Evolutionary conservation across 2,113 vertebrate species (phyloP), one percentile per base, ranked within the genome.

Genomic region (Plotosus lineatus): DNA sequence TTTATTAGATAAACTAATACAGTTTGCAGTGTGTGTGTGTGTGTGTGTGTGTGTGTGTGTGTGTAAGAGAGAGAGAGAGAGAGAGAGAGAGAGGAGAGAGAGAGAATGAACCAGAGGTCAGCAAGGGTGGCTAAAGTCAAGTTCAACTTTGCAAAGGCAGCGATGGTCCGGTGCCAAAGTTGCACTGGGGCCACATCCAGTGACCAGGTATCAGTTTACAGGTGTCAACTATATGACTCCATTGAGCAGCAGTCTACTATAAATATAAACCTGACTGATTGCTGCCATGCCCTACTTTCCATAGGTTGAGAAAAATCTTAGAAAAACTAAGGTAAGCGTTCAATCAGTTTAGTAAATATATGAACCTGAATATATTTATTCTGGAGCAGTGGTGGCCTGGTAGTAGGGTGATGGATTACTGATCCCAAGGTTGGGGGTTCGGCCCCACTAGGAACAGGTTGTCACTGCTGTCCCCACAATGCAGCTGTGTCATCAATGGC

Each of bases 261-360:
- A 90, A 90, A 92, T 94, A 93, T 89, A n/a, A 73, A 21, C 65
- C 83, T 86, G 85, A 88, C 86, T 89, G 86, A 86, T 87, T 89
- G 55, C 38, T 89, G 90, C 89, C 86, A 89, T 88, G 88, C 77
- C 83, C 84, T 71, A 63, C 77, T 85, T 80, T 85, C 73, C 72
- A 85, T 77, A 33, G 60, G 23, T 40, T 77, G 65, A 56, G 58
- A 19, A 63, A 31, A 55, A 17, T 66, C 42, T 11, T 42, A 76
- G 46, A 72, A 83, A 77, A 85, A 50, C 36, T 55, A 1, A 31
- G 6, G 65, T 53, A 78, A 75, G 19, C 48, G 31, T 44, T 36
- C 40, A 46, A 71, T 56, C 17, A 1, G n/a, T 66, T 12, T 15
- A 63, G 44, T 23, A 69, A n/a, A n/a, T n/a, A n/a, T n/a, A n/a